These are phyloP conservation scores for Rhagonycha lutea DNA, from an alignment of 2,888 invertebrate species.

Conservation along the genomic window DNA sequence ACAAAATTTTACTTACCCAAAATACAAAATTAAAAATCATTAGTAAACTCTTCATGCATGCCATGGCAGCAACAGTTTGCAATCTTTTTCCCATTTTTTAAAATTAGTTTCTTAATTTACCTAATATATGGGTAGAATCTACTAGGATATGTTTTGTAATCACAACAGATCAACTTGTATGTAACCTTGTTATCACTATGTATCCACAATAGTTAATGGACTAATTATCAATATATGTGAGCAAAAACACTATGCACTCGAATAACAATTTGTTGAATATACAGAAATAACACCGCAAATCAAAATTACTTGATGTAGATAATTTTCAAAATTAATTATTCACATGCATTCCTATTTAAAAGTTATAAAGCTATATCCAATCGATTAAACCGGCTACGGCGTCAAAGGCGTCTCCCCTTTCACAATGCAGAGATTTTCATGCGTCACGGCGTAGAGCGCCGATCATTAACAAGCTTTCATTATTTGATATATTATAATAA, in stretches of 20 bases:
- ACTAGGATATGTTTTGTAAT: slow-evolving; percentile 13
- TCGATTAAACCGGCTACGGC: not conserved
- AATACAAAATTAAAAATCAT: slow-evolving; percentile 81
- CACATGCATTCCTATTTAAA: not conserved
- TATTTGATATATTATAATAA: not conserved
- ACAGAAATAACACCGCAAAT: not conserved
- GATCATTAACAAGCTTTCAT: not conserved
- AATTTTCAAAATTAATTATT: not conserved
- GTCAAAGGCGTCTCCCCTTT: slow-evolving; percentile 26
- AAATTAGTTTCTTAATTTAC: not conserved
- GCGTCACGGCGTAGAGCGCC: slow-evolving; percentile 16
- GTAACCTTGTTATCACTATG: slow-evolving; percentile 6
- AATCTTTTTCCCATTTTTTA: slow-evolving; percentile 69
- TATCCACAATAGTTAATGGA: not conserved
- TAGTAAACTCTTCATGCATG: slow-evolving; percentile 77
- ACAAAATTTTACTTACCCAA: slow-evolving; percentile 68
- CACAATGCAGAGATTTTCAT: slow-evolving; percentile 27
- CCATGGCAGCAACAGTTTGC: slow-evolving; percentile 74
- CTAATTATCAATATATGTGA: not conserved
- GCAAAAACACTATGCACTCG: not conserved
- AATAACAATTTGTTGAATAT: not conserved
- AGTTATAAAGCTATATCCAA: not conserved
- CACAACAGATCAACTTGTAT: not conserved
- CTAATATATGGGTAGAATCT: slow-evolving; percentile 4
- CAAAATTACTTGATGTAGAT: not conserved